Evolutionary conservation across 2,797 vertebrate species (phyloP).

Genomic region (Acanthopagrus latus): DNA sequence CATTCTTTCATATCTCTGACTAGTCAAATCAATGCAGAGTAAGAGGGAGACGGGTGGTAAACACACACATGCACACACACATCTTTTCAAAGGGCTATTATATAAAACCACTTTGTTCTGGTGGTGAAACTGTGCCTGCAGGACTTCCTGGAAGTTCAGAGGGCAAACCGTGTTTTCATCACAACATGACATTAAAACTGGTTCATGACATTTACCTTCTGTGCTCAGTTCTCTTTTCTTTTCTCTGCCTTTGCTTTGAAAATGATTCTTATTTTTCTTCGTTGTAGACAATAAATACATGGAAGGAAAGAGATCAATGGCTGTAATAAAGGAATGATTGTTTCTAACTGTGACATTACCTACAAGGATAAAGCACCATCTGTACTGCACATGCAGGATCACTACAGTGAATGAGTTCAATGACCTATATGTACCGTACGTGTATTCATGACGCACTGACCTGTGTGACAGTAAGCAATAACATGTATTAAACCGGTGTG

Average conservation of each 20-base stretch:
- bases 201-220: constrained; percentile 23
- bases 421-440: constrained; percentile 54
- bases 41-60: neutral
- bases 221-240: neutral
- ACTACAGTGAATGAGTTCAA: constrained; percentile 30
- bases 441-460: constrained; percentile 48
- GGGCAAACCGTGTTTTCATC: constrained; percentile 33
- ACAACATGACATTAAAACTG: constrained; percentile 28
- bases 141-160: constrained; percentile 5
- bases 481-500: neutral
- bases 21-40: constrained; percentile 15
- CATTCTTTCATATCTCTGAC: neutral
- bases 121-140: constrained; percentile 10
- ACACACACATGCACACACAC: neutral
- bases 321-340: neutral
- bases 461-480: constrained; percentile 26
- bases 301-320: neutral
- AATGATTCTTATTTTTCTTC: neutral
- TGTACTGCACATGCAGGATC: constrained; percentile 26
- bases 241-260: neutral
- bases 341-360: neutral
- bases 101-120: constrained; percentile 26
- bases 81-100: constrained; percentile 15
- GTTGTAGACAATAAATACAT: neutral
- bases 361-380: neutral